Evolutionary conservation across 2,888 invertebrate species (phyloP), one percentile per base, ranked within the genome.

Genomic region (Ormia ochracea): DNA sequence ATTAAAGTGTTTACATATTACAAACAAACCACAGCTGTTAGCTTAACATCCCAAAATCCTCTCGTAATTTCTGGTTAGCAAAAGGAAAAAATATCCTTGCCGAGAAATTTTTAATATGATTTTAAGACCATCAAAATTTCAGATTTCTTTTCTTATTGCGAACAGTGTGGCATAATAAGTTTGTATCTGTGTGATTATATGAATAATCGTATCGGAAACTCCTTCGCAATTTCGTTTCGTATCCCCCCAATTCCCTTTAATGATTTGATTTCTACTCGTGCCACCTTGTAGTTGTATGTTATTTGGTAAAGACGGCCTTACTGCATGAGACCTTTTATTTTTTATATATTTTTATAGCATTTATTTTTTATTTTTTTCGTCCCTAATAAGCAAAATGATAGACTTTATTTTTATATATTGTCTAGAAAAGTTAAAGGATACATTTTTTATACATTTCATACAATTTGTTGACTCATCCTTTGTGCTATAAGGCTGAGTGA

Each of bases 371-470:
- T 59, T 65, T 56, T 14, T 14, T 17, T 58, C 48, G 36, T 63
- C 43, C 76, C 43, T 63, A 72, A 73, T 76, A 72, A 76, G 76
- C 68, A 63, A 80, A 80, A 80, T 72, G 80, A 76, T 76, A 76
- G 72, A 80, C 76, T 76, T 66, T 54, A 58, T 45, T 66, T 72
- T 52, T 76, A 61, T 54, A 52, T 19, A 52, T 52, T 45, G 58
- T 38, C 72, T 59, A 9, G 23, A 19, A 26, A 68, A 56, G 74
- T 56, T 59, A 80, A 76, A 80, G 80, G 76, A 80, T 80, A 73
- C 41, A 58, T 14, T 76, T 61, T 45, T 69, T 59, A 26, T 31
- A 43, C 26, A 73, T 41, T 72, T 69, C 26, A 50, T 66, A 45
- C 50, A 50, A 50, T 50, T 72, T 28, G 58, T 65, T 66, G 72